Conservation (phyloP, 1,140 invertebrate genomes). For the Pantala flavescens region DNA sequence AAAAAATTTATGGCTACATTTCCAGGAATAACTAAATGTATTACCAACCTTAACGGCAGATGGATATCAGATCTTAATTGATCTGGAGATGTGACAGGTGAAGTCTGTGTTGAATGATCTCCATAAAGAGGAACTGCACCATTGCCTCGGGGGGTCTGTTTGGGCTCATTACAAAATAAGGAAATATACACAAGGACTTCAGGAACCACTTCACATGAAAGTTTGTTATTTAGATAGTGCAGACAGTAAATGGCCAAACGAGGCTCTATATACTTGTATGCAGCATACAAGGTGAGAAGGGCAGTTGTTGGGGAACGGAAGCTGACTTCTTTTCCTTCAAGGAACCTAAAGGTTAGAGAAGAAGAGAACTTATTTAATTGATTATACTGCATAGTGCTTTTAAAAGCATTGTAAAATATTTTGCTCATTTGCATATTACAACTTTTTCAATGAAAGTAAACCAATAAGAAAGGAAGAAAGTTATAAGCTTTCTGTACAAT, state of each 20-base stretch:
- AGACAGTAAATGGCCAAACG: neutral
- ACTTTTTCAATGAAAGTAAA: neutral
- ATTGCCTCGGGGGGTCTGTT: neutral
- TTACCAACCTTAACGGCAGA: too few relatives aligned
- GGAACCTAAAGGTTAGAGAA: neutral
- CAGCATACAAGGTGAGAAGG: neutral
- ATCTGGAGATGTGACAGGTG: neutral
- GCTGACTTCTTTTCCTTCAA: neutral
- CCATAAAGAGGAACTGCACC: neutral
- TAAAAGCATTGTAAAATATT: too few relatives aligned
- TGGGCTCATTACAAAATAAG: neutral
- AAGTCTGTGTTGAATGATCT: neutral
- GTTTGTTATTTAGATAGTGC: neutral
- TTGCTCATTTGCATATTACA: neutral
- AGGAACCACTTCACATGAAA: neutral
- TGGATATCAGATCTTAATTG: neutral
- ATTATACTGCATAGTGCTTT: too few relatives aligned
- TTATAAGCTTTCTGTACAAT: too few relatives aligned
- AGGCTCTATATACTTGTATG: neutral
- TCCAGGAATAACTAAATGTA: too few relatives aligned
- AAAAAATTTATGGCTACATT: too few relatives aligned
- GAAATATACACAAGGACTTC: neutral
- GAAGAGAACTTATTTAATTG: neutral
- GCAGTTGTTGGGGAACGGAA: neutral
- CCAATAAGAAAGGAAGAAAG: neutral